These are phyloP conservation scores for Argyresthia albistria DNA, from an alignment of 2,888 invertebrate genomes.

Conservation along the genomic window DNA sequence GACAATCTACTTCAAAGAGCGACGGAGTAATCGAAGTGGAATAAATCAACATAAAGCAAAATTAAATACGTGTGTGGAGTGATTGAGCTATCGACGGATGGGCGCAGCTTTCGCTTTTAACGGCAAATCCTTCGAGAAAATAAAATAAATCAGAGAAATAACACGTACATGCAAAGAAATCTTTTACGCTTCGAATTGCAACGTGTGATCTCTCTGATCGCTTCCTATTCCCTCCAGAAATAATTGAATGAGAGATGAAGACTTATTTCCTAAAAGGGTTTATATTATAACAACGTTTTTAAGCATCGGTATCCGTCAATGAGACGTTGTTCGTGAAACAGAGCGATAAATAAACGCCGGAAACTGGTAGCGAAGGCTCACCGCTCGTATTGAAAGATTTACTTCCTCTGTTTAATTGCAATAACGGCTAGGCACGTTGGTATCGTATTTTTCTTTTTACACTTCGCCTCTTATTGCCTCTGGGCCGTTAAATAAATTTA, in stretches of 20 bases:
- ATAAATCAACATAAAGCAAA: conserved; percentile 51
- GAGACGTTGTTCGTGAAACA: conserved; percentile 66
- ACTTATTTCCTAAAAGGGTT: not conserved
- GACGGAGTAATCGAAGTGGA: conserved; percentile 43
- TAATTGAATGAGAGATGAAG: not conserved
- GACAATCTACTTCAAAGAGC: conserved; percentile 37
- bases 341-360: conserved; percentile 68
- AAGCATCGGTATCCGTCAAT: conserved; percentile 68
- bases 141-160: conserved; percentile 10
- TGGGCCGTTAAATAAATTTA: conserved; percentile 72
- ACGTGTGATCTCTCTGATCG: not conserved
- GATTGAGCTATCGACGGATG: conserved; percentile 32
- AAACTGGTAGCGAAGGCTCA: conserved; percentile 61
- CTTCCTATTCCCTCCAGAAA: not conserved
- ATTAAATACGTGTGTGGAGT: conserved; percentile 50
- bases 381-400: conserved; percentile 71
- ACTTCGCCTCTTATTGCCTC: conserved; percentile 71
- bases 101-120: conserved; percentile 30
- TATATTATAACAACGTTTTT: conserved; percentile 27
- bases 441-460: conserved; percentile 73
- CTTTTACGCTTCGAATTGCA: not conserved
- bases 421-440: conserved; percentile 73
- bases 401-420: conserved; percentile 73
- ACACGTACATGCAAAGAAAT: not conserved
- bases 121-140: conserved; percentile 33